phyloP scores from a whole-genome alignment of 2,113 vertebrate species.

The Vulpes ferrilata region DNA sequence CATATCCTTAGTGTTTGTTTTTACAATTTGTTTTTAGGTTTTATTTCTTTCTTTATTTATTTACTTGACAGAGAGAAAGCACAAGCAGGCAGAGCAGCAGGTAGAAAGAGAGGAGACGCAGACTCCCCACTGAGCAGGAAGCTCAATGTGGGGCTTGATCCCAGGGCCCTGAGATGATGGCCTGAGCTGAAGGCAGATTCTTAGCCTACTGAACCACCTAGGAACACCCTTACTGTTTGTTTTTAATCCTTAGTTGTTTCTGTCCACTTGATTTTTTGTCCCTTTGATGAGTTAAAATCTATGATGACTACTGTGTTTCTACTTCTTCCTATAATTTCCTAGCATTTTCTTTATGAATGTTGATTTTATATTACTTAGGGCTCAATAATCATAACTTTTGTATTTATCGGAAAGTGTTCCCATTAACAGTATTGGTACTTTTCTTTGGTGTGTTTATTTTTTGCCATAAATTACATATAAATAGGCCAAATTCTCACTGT shows the following conservation, averaged over 20 bases:
- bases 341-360: slow-evolving; percentile 22
- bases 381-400: background rate
- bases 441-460: background rate
- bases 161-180: too few species aligned
- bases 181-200: too few species aligned
- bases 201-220: too few species aligned
- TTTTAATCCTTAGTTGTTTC: background rate
- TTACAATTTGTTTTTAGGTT: background rate
- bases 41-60: too few species aligned
- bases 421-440: background rate
- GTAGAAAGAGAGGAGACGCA: too few species aligned
- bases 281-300: background rate
- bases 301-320: background rate
- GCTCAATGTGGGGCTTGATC: too few species aligned
- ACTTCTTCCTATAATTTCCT: background rate
- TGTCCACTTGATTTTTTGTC: background rate
- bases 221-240: too few species aligned
- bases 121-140: too few species aligned
- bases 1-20: background rate
- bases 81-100: too few species aligned
- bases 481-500: background rate
- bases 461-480: background rate
- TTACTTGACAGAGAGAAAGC: too few species aligned
- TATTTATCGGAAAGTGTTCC: background rate
- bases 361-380: background rate